phyloP scores from a whole-genome alignment of 2,797 vertebrate species.

The Enteromius argenteus region DNA sequence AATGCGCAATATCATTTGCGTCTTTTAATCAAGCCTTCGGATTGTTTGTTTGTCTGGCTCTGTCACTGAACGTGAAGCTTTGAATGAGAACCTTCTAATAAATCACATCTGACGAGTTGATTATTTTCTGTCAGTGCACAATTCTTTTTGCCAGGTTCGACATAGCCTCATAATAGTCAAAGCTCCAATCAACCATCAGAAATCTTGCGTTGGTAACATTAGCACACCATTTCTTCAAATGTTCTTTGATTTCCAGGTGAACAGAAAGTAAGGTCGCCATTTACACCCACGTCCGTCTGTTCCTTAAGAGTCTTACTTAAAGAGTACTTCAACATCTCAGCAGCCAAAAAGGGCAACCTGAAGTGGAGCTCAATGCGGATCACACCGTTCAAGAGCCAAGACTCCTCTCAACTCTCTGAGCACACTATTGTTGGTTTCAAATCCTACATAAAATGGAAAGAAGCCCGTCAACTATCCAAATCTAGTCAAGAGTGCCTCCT shows the following conservation, averaged over 20 bases:
- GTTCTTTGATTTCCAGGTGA: conserved; percentile 54
- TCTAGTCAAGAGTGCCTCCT: conserved; percentile 12
- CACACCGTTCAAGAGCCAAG: conserved; percentile 57
- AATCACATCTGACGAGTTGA: conserved; percentile 48
- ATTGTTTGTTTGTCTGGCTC: conserved; percentile 51
- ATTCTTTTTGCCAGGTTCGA: neutral
- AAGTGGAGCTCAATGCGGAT: conserved; percentile 64
- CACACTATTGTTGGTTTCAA: conserved; percentile 54
- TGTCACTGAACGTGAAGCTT: conserved; percentile 39
- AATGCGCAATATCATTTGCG: conserved; percentile 49
- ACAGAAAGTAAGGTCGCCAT: conserved; percentile 36
- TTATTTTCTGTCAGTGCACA: conserved; percentile 48
- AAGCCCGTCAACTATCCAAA: conserved; percentile 26
- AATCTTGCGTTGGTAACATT: conserved; percentile 17
- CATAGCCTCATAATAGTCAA: conserved; percentile 11
- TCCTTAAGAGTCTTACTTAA: conserved; percentile 56
- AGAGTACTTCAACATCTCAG: conserved; percentile 60
- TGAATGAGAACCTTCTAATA: conserved; percentile 11
- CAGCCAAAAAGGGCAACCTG: conserved; percentile 52
- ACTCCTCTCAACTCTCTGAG: conserved; percentile 48
- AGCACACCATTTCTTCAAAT: conserved; percentile 19
- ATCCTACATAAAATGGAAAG: conserved; percentile 46
- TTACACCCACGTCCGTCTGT: conserved; percentile 45
- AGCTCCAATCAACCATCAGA: conserved; percentile 49
- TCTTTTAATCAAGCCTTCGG: conserved; percentile 58